Evolutionary conservation across 2,113 vertebrate species (phyloP), one percentile per base, ranked within the genome.

Genomic region (Forbesichthys agassizii): DNA sequence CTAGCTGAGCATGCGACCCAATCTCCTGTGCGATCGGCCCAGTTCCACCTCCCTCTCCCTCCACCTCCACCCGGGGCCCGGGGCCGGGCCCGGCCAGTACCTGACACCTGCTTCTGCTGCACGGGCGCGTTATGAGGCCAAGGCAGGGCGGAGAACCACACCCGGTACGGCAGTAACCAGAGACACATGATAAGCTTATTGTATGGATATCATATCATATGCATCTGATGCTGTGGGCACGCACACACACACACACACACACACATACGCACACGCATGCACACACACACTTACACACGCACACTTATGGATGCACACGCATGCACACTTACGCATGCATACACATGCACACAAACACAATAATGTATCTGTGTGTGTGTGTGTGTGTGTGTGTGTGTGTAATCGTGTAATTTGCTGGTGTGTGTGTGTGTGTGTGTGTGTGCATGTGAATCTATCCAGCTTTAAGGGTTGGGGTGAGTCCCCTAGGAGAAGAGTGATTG

Each of bases 401-500:
- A 33, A 16, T 18, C 47, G 48, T 46, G 51, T 55, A n/a, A 47
- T 27, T 27, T 27, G 20, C 20, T 27, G 1, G 54, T 27, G 1
- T 42, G n/a, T 42, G 53, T 66, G 48, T 53, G 20, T 59, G 59
- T 46, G 33, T 11, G 12, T 61, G 27, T n/a, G 20, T 60, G 57
- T 60, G 57, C 33, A 0, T 42, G 36, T 46, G 55, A 84, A 78
- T 75, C 85, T 84, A 83, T 82, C 81, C 70, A 74, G 75, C 80
- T 86, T 75, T 82, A 84, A 74, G 81, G 88, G 87, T 83, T 66
- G 60, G 64, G 59, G 82, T 82, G 20, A 20, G 86, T 87, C 85
- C 86, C 75, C 58, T 88, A 87, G 90, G 90, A 57, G 74, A 87
- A 64, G 75, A 78, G 60, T 52, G 69, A 86, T 74, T 81, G 84